A percentile compares a stretch with the other conserved stretches of the same genome.
These are phyloP conservation scores for Glaucomys volans DNA, from an alignment of 2,113 vertebrate species.

Conservation along the genomic window DNA sequence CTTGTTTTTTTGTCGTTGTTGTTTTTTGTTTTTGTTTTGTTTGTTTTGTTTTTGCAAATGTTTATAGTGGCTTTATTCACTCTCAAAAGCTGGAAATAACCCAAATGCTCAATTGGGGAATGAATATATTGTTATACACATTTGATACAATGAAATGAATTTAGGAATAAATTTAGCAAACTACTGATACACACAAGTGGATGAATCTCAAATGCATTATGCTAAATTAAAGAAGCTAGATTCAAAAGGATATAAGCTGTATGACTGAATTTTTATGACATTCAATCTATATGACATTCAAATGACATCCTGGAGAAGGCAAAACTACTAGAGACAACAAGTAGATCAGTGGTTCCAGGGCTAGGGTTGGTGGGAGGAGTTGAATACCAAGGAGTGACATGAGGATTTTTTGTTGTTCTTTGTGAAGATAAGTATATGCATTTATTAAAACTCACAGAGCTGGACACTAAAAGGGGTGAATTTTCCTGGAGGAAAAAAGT, in stretches of 20 bases:
- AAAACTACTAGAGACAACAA: not conserved
- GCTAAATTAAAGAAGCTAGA: not conserved
- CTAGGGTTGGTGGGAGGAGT: not conserved
- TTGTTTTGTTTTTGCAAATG: no score
- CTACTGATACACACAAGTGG: not conserved
- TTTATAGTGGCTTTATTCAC: not conserved
- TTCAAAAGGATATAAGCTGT: not conserved
- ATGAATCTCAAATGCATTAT: not conserved
- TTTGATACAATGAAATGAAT: not conserved
- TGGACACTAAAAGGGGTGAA: not conserved
- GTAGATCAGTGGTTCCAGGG: not conserved
- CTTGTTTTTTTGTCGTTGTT: no score
- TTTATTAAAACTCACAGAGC: not conserved
- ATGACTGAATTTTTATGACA: not conserved
- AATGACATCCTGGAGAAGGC: not conserved
- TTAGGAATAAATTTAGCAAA: slow-evolving; percentile 9
- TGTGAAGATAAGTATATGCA: not conserved
- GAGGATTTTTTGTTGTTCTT: not conserved
- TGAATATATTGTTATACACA: not conserved
- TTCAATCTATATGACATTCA: not conserved
- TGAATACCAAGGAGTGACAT: not conserved
- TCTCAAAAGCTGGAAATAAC: not conserved
- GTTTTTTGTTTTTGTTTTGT: no score
- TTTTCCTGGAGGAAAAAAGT: not conserved
- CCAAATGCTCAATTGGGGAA: not conserved